Evolutionary conservation across 2,888 invertebrate species (phyloP), one percentile per base, ranked within the genome.

Genomic region (Itoplectis maculator): DNA sequence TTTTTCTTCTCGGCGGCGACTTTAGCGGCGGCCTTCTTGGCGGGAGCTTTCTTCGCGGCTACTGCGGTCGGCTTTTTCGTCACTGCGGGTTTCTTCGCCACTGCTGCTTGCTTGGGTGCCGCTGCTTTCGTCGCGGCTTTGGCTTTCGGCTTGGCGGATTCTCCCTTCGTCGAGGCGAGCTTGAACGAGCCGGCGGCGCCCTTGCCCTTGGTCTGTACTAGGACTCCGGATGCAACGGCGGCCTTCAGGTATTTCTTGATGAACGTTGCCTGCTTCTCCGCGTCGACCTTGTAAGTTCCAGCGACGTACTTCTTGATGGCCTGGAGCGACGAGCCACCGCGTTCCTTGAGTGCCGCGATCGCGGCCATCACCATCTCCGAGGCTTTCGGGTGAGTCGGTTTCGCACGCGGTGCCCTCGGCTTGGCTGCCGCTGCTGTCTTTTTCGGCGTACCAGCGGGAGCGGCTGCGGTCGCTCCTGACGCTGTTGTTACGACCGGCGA

Each of bases 251-350:
- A 95, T 80, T 94, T 94, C 84, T 94, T 94, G 85, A 95, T 95
- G 91, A 94, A 95, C 5, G 93, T 94, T 0, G 94, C 93, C 73
- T 94, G 88, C 86, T 94, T 95, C 83, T 94, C 94, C 0, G 93
- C 92, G 88, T 95, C 95, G 8, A 95, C 93, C 83, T 94, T 94
- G 93, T 95, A 95, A 83, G 93, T 94, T 54, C 93, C 93, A 8
- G 93, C 91, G 75, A 95, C 94, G 89, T 94, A 95, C 88, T 95
- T 95, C 90, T 95, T 95, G 90, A 95, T 95, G 1, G 95, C 94
- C 89, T 91, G 93, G 83, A 92, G 88, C 0, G 95, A 95, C 0
- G 95, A 95, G 37, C 96, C 96, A 72, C 94, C 94, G 37, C 94
- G 93, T 87, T 95, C 94, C 87, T 94, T 94, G 66, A 95, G 88